Percentiles rank a stretch among this genome's conserved stretches.
These are phyloP conservation scores for Nomia melanderi DNA, from an alignment of 1,140 invertebrate genomes.

Conservation along the genomic window DNA sequence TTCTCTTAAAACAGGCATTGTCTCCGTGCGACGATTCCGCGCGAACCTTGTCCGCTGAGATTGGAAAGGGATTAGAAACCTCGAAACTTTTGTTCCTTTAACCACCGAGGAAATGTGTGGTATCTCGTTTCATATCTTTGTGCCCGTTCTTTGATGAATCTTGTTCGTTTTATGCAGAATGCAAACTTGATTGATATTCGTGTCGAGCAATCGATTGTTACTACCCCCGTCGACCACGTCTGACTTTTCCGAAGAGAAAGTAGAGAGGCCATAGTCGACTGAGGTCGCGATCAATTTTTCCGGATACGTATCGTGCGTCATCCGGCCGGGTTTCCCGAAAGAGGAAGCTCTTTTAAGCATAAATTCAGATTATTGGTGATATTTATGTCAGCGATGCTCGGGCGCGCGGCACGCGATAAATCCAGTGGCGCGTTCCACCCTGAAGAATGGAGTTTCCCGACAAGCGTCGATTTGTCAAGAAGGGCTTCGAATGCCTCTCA, in stretches of 20 bases:
- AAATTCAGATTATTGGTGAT: constrained; percentile 73
- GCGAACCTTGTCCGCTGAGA: too few relatives aligned
- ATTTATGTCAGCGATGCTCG: constrained; percentile 67
- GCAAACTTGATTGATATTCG: too few relatives aligned
- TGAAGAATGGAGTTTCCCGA: constrained; percentile 76
- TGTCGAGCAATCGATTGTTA: too few relatives aligned
- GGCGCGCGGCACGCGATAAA: constrained; percentile 73
- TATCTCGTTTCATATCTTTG: too few relatives aligned
- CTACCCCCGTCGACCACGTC: too few relatives aligned
- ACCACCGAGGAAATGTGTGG: too few relatives aligned
- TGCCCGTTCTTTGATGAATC: too few relatives aligned
- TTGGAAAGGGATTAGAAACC: too few relatives aligned
- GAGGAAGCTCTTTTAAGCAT: constrained; percentile 45
- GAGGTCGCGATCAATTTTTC: background rate
- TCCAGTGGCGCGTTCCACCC: constrained; percentile 63
- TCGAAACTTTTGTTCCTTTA: too few relatives aligned
- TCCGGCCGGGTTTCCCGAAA: constrained; percentile 27
- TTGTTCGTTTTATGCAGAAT: too few relatives aligned
- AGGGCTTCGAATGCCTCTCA: constrained; percentile 76
- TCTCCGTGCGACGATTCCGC: background rate
- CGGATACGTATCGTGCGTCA: background rate
- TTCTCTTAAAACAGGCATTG: constrained; percentile 16
- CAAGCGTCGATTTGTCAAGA: constrained; percentile 79
- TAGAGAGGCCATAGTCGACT: too few relatives aligned
- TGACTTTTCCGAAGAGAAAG: too few relatives aligned